These are phyloP conservation scores for Podocnemis expansa DNA, from an alignment of 2,113 vertebrate genomes.

Conservation along the genomic window DNA sequence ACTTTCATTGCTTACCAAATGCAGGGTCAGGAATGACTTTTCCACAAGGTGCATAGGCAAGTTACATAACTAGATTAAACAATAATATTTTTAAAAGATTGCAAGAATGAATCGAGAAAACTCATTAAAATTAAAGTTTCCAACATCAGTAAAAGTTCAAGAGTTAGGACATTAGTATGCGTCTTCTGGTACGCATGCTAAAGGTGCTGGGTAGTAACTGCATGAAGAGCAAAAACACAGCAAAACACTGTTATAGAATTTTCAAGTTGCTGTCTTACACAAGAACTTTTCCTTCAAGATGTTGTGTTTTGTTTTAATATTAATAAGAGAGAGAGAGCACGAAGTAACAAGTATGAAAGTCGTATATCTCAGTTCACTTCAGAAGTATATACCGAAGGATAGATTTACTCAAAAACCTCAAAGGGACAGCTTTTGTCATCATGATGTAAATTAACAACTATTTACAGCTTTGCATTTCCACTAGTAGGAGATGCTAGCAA, in stretches of 20 bases:
- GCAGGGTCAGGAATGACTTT: conserved; percentile 13
- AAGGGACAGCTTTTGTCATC: neutral
- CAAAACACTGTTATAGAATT: neutral
- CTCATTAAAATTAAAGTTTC: neutral
- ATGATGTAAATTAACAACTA: neutral
- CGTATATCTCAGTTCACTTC: neutral
- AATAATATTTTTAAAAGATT: neutral
- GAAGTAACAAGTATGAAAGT: neutral
- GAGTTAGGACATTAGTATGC: neutral
- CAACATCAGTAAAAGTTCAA: conserved; percentile 16
- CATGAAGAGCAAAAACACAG: neutral
- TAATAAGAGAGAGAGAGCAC: neutral
- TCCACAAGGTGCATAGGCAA: neutral
- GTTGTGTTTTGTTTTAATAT: neutral
- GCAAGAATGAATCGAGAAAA: neutral
- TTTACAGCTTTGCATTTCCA: neutral
- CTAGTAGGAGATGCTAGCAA: neutral
- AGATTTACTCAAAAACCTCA: neutral
- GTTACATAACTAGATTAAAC: neutral
- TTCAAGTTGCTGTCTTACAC: neutral
- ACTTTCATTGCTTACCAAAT: neutral
- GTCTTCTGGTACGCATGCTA: neutral
- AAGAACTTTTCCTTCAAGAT: neutral
- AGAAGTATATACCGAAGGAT: neutral
- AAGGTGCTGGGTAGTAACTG: neutral